These are phyloP conservation scores for Cryptocephalus primarius DNA, from an alignment of 2,888 invertebrate species.

Conservation along the genomic window DNA sequence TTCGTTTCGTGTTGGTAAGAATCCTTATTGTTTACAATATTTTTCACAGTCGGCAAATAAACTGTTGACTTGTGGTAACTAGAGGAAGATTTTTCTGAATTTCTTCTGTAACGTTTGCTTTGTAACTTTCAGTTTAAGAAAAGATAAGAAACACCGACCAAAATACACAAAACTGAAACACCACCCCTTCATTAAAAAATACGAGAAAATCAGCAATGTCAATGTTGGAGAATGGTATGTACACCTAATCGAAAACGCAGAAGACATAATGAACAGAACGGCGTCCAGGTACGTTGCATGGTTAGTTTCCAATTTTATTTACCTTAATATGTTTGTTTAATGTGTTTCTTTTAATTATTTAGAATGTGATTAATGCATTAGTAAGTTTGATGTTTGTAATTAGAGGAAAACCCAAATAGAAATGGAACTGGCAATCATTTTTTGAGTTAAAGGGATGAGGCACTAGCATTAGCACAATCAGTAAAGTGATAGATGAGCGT, in stretches of 20 bases:
- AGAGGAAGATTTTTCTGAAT: no score
- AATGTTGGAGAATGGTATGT: conserved; percentile 81
- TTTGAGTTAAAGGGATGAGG: no score
- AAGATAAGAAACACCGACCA: conserved; percentile 86
- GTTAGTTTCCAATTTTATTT: conserved; percentile 30
- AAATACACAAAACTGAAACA: conserved; percentile 87
- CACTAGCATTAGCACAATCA: no score
- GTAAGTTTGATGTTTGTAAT: conserved; percentile 1
- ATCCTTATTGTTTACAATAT: neutral
- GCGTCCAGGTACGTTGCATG: conserved; percentile 41
- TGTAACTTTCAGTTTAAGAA: conserved; percentile 63
- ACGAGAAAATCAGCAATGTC: conserved; percentile 53
- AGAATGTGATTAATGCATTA: neutral
- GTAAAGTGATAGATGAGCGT: no score
- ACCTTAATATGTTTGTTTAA: conserved; percentile 7
- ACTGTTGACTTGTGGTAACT: no score
- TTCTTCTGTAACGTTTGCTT: neutral
- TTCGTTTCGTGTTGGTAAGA: conserved; percentile 85
- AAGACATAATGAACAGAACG: conserved; percentile 32
- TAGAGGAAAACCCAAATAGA: no score
- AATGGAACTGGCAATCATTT: no score
- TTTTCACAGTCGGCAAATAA: no score
- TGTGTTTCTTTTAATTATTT: neutral
- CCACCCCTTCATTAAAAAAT: conserved; percentile 77
- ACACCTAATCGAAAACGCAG: conserved; percentile 44